These are phyloP conservation scores for Machaerirhynchus nigripectus DNA, from an alignment of 2,113 vertebrate species.

Conservation along the genomic window DNA sequence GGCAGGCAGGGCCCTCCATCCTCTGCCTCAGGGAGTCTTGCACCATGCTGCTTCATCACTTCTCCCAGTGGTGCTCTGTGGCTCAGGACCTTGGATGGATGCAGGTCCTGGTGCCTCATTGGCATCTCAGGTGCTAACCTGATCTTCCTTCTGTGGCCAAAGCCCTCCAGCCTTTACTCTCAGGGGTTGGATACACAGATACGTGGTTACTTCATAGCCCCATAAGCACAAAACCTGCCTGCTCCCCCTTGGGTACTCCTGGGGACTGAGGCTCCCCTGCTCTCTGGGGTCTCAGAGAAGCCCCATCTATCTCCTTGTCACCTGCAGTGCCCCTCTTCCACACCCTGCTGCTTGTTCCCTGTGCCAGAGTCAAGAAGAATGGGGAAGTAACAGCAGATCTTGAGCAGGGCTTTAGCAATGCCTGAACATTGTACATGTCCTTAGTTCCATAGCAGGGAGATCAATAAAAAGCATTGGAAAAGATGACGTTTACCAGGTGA, in stretches of 20 bases:
- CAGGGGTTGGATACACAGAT: not conserved
- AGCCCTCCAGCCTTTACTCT: not conserved
- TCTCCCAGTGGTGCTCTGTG: not conserved
- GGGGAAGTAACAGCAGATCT: not conserved
- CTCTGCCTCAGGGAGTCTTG: not conserved
- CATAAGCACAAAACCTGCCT: not conserved
- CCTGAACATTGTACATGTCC: not conserved
- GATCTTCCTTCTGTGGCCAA: not conserved
- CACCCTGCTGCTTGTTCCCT: not conserved
- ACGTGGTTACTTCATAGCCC: not conserved
- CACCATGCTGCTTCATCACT: not conserved
- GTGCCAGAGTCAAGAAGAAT: not conserved
- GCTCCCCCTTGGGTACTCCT: not conserved
- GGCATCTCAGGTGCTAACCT: not conserved
- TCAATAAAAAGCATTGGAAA: conserved; percentile 16
- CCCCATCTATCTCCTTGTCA: not conserved
- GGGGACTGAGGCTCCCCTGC: not conserved
- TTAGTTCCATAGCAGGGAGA: not conserved
- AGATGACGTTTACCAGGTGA: not conserved
- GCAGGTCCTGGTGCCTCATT: not conserved
- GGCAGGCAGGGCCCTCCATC: not conserved
- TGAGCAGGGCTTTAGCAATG: not conserved
- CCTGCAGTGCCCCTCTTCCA: not conserved
- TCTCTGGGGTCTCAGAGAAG: not conserved
- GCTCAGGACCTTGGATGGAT: not conserved